Percentiles rank a stretch among this genome's conserved stretches.
These are phyloP conservation scores for Tauraco erythrolophus DNA, from an alignment of 2,113 vertebrate genomes.

Conservation along the genomic window DNA sequence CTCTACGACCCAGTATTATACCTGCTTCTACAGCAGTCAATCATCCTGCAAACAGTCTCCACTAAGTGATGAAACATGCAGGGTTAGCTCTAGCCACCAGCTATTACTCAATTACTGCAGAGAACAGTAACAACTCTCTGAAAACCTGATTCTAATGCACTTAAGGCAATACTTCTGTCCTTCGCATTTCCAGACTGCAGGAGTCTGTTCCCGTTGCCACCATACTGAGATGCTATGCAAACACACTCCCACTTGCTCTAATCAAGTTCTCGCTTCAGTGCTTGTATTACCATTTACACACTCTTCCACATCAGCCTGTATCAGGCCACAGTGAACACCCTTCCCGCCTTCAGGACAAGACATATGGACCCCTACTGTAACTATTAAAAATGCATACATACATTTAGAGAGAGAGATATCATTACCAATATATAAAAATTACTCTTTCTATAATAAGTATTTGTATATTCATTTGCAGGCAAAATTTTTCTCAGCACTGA, in stretches of 20 bases:
- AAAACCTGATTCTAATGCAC: neutral
- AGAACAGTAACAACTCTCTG: neutral
- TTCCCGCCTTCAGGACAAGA: neutral
- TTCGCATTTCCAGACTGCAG: neutral
- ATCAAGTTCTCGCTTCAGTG: neutral
- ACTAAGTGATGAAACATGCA: neutral
- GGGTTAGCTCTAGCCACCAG: neutral
- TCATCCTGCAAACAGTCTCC: neutral
- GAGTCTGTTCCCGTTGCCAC: neutral
- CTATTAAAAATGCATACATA: neutral
- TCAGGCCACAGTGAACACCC: neutral
- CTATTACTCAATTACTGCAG: neutral
- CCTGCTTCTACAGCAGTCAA: neutral
- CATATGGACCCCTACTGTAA: neutral
- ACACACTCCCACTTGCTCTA: neutral
- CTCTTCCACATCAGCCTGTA: neutral
- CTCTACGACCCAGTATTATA: neutral
- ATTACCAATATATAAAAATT: too few relatives aligned
- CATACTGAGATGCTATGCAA: neutral
- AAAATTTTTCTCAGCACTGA: neutral
- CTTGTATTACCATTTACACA: neutral
- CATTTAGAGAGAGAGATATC: accelerated
- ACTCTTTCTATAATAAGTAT: neutral
- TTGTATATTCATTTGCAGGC: neutral
- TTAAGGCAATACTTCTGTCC: neutral